phyloP scores from a whole-genome alignment of 2,113 vertebrate species.

The Oenanthe melanoleuca region DNA sequence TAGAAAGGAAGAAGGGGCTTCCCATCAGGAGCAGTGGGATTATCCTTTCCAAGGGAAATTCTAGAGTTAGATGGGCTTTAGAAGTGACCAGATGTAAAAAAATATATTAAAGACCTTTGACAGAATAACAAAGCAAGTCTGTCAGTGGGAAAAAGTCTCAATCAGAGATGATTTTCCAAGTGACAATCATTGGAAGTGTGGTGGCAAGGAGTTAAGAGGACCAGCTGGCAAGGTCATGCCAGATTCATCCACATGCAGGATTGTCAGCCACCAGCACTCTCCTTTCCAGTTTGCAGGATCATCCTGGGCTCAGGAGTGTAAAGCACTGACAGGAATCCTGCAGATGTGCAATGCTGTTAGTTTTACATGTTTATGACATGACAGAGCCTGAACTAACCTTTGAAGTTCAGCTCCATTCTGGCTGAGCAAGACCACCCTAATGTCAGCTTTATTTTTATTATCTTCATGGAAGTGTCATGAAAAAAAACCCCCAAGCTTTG shows the following conservation, averaged over 20 bases:
- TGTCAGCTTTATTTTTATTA: neutral
- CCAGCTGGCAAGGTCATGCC: neutral
- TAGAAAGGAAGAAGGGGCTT: neutral
- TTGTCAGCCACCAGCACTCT: neutral
- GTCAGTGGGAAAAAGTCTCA: neutral
- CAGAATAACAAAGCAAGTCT: neutral
- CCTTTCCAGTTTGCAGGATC: neutral
- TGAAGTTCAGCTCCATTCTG: neutral
- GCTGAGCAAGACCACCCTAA: neutral
- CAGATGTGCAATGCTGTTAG: neutral
- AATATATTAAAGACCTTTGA: neutral
- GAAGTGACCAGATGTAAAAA: neutral
- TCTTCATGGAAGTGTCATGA: neutral
- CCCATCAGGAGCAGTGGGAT: neutral
- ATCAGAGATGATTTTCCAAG: neutral
- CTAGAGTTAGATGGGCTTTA: neutral
- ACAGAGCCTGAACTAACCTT: neutral
- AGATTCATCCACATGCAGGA: neutral
- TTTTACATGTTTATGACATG: neutral
- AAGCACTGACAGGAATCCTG: neutral
- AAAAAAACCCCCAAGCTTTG: neutral
- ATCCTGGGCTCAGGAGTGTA: neutral
- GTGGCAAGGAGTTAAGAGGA: neutral
- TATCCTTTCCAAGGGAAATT: neutral
- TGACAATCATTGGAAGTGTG: neutral